Evolutionary conservation across 1,140 invertebrate genomes (phyloP), one percentile per base, ranked within the genome.

Genomic region (Formica selysi): DNA sequence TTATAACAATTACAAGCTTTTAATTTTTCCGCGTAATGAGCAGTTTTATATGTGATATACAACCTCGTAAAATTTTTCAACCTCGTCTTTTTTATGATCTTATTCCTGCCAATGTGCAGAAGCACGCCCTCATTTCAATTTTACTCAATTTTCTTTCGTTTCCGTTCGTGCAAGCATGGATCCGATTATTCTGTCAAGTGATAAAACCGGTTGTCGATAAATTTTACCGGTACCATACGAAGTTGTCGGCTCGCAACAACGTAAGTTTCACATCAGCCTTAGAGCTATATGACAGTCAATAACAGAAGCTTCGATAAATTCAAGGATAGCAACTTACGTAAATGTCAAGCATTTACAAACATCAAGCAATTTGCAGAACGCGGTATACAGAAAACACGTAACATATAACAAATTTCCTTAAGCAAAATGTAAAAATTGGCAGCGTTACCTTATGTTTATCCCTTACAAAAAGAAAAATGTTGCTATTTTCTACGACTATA

Each of bases 141-240:
- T 89, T 65, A 74, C 67, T 78, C 88, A 84, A 86, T 71, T 89
- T 89, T 86, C 88, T 78, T 89, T 89, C 84, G 84, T 89, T 89
- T 89, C 76, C 87, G 85, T 19, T 48, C 70, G 65, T 67, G 85
- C 78, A 62, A 54, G 76, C 76, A 4, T 26, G 26, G 74, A 54
- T 32, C 57, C 64, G 87, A 86, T 89, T 89, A 85, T 86, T 89
- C 87, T 57, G 36, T 36, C 32, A 26, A 64, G 48, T n/a, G 61
- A 76, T 61, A 89, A 86, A 86, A 89, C 86, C 84, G 70, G 81
- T 76, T 89, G 85, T 88, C 88, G 79, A 89, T 89, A 89, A 88
- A 88, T 88, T 79, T 74, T 74, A 44, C 68, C 38, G 51, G 38
- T 38, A 1, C 22, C 10, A 26, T 41, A 32, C 54, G 19, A 81